Base-by-base conservation (phyloP, 2,888 invertebrate genomes). In the Lasioglossum lativentre region DNA sequence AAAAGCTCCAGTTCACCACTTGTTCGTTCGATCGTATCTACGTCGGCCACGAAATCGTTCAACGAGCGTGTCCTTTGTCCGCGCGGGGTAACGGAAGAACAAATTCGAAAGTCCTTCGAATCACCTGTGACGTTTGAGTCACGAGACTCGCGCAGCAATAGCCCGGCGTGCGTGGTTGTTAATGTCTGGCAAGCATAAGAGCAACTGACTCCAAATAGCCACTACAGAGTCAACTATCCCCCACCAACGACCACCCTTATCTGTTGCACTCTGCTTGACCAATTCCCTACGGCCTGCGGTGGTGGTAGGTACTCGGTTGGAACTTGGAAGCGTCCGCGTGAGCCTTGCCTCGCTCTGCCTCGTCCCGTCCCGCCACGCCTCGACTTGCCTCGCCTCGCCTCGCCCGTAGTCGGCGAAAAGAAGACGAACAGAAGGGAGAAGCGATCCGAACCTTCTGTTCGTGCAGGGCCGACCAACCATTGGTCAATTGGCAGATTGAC, bases 131-230 rank as follows among this genome's bases (percentile, higher is more conserved):
- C 83, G 83, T 80, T 79, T 34, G 76, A 23, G 88, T 88, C 90
- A 88, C 90, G 86, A 83, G 88, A 81, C 70, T 68, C 82, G 76
- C 83, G 38, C 78, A 79, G 75, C 78, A 82, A 75, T 70, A 80
- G 85, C 79, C 88, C 83, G 82, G 74, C 77, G 82, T 81, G 74
- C 77, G 82, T 81, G 86, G 91, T 86, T 92, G 94, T 93, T 93
- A 87, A 91, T 92, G 86, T 91, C 90, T 90, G 93, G 93, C 94
- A 89, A 94, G 93, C 93, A 93, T 93, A 94, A 93, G 94, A 94
- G 94, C 94, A 94, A 94, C 94, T 94, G 94, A 94, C 94, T 93
- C 90, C 90, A 92, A 92, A 87, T 90, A 88, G 91, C 91, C 93
- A 93, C 91, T 93, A 90, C 90, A 91, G 89, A 93, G 91, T 91